Evolutionary conservation across 1,140 invertebrate genomes (phyloP), one percentile per base, ranked within the genome.

Genomic region (Drosophila prosaltans): DNA sequence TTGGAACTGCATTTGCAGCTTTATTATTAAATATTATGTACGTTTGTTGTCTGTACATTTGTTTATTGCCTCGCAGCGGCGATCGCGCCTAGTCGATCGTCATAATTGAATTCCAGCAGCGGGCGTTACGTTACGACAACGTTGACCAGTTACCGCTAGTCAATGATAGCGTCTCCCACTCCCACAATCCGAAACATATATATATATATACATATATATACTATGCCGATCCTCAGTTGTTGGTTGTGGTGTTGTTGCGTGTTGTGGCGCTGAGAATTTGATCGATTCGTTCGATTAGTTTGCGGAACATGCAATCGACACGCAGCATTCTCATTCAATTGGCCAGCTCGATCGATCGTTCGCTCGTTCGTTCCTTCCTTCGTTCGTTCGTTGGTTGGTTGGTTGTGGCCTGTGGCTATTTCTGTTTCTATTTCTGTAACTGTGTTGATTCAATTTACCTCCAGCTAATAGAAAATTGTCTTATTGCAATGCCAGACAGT

Each of bases 271-370:
- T 80, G 80, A 76, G 80, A 83, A 91, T 89, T 90, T 90, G 86
- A 90, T 90, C 86, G 88, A 90, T 90, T 90, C 83, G 82, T 90
- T 90, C 88, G 86, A 90, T 90, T 90, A 90, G 80, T 81, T 84
- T 68, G 85, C 84, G 84, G 84, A 77, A 84, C 84, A 88, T 89
- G 84, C 84, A 89, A 89, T 89, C 84, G 84, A 89, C 84, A 89
- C 84, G 84, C 84, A 89, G 80, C 85, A 83, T 81, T 89, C 84
- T 80, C 81, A 74, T 83, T 89, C 80, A 83, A 88, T 88, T 84
- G 78, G 63, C 61, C 57, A 57, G 54, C 51, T 58, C 51, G 16
- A 73, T 72, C 58, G 55, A 58, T 45, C 40, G 65, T 16, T 63
- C 26, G 40, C 5, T 43, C 45, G 43, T 32, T 48, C 28, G 41